Evolutionary conservation across 2,797 vertebrate genomes (phyloP), one percentile per base, ranked within the genome.

Genomic region (Oryzias dopingdopingensis): DNA sequence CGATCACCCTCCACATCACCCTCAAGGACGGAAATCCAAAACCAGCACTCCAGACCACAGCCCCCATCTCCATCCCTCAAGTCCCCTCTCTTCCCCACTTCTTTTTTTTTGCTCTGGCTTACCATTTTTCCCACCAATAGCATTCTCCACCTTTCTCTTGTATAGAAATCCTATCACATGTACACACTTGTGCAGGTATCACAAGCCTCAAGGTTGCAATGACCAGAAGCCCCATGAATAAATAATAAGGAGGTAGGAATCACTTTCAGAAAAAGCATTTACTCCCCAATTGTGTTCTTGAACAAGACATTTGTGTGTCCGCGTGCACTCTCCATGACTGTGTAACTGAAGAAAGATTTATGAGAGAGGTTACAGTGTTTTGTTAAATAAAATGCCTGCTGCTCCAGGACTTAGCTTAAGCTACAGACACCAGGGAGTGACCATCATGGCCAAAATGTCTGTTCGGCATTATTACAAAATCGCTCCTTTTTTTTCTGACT

Each of bases 181-280:
- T 53, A 43, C 50, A 50, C 53, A 53, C 62, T 51, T 71, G 47
- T 29, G 24, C 64, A 12, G 49, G 68, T 85, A 84, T 89, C 91
- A 92, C 64, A 12, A 50, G 68, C 86, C 85, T 89, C 91, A 92
- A 92, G 91, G 91, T 92, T 91, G 90, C 88, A 89, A 86, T 88
- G 90, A 90, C 91, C 88, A 90, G 81, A 82, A 89, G 90, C 82
- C 42, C 85, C 86, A 92, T 92, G 90, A 93, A 93, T 93, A 91
- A 93, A 91, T 93, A 92, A 93, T 92, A 81, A 72, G 78, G 66
- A 73, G 82, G 83, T 82, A 82, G 86, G 87, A 90, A 92, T 93
- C 90, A 80, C 86, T 91, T 92, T 92, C 90, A 87, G 80, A 90
- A 90, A 89, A 91, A 88, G 82, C 89, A 92, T 92, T 93, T 91